Percentiles rank a stretch among this genome's conserved stretches.
Conservation (phyloP, 2,888 invertebrate genomes). For the Ypsolopha sequella region DNA sequence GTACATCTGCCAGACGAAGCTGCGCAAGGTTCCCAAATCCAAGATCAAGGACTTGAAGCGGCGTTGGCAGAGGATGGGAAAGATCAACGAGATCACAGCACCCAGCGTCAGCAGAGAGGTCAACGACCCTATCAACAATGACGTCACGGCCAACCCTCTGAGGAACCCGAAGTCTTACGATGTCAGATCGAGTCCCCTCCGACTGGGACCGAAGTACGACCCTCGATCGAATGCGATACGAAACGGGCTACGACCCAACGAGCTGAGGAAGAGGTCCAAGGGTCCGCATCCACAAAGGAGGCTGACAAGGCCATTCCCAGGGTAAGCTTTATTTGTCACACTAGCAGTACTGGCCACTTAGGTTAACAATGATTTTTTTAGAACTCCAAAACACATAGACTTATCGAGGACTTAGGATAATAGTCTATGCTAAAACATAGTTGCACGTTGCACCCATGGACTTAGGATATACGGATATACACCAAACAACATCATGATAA, state of each 20-base stretch:
- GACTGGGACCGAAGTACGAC: constrained; percentile 16
- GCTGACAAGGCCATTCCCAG: constrained; percentile 56
- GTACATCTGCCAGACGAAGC: constrained; percentile 78
- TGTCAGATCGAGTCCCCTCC: constrained; percentile 30
- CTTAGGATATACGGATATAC: no score
- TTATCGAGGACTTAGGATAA: no score
- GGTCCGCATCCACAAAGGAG: constrained; percentile 28
- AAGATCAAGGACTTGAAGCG: constrained; percentile 54
- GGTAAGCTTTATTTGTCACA: constrained; percentile 26
- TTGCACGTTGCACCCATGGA: no score
- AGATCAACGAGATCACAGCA: constrained; percentile 67
- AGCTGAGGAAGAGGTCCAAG: constrained; percentile 37
- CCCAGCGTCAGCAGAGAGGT: constrained; percentile 47
- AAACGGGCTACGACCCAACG: constrained; percentile 32
- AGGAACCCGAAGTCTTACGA: constrained; percentile 48
- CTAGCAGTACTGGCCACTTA: background rate
- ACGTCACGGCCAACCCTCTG: constrained; percentile 41
- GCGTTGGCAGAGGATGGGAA: constrained; percentile 63
- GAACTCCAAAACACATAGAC: no score
- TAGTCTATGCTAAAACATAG: no score
- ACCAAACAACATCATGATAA: no score
- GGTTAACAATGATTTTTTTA: no score
- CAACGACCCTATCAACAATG: constrained; percentile 41
- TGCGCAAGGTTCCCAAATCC: constrained; percentile 58
- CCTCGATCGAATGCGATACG: constrained; percentile 17